phyloP scores from a whole-genome alignment of 2,797 vertebrate species.

The Paedocypris micromegethes region DNA sequence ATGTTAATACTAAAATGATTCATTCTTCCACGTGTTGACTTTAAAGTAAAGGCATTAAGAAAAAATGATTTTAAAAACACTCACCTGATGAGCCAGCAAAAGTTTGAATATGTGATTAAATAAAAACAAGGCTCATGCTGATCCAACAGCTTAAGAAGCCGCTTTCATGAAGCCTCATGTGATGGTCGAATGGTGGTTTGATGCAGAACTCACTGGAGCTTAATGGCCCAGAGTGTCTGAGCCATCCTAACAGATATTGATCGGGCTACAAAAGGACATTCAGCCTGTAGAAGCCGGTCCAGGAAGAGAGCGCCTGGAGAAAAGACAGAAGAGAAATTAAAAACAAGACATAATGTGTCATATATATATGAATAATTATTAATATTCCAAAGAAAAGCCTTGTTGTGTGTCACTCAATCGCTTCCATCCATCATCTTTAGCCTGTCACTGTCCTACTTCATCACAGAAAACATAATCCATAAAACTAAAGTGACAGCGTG shows the following conservation, averaged over 20 bases:
- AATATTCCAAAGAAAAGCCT: neutral
- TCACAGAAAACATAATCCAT: conserved; percentile 8
- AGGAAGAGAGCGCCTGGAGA: conserved; percentile 22
- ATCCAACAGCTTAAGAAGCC: conserved; percentile 5
- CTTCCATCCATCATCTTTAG: conserved; percentile 15
- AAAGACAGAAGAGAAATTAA: neutral
- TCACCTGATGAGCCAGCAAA: conserved; percentile 15
- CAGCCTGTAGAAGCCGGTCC: conserved; percentile 50
- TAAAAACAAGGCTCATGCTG: conserved; percentile 18
- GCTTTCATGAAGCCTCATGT: conserved; percentile 34
- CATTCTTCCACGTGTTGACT: too few species aligned
- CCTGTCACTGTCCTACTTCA: conserved; percentile 41
- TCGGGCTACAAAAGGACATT: conserved; percentile 60
- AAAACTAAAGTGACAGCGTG: conserved; percentile 12
- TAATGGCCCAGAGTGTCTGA: conserved; percentile 39
- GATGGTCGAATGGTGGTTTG: conserved; percentile 42
- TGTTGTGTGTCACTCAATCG: conserved; percentile 5
- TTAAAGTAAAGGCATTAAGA: conserved; percentile 43
- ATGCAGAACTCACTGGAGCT: conserved; percentile 30
- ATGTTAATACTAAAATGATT: too few species aligned
- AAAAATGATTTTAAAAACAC: conserved; percentile 42
- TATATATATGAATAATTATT: too few species aligned
- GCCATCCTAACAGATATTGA: conserved; percentile 51
- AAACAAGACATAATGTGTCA: neutral
- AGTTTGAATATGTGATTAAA: conserved; percentile 8